Evolutionary conservation across 2,888 invertebrate species (phyloP).

Genomic region (Mycalesis mineus): DNA sequence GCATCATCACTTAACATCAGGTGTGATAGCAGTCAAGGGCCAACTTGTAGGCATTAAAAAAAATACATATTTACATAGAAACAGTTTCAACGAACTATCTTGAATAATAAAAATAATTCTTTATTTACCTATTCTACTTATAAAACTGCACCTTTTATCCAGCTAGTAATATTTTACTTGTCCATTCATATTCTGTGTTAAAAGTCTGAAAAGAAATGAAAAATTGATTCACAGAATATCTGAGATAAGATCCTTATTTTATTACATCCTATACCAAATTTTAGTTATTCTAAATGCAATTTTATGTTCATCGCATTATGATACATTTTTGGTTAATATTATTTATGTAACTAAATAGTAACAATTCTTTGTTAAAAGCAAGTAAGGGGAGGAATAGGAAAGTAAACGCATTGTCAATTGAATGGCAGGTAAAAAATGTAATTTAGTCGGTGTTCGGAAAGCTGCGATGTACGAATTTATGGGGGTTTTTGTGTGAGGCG

Average conservation of each 20-base stretch:
- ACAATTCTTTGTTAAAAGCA: constrained; percentile 20
- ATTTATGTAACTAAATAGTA: constrained; percentile 1
- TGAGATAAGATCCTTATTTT: constrained; percentile 1
- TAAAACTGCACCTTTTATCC: not conserved
- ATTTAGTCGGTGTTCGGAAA: constrained; percentile 7
- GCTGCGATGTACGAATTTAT: constrained; percentile 18
- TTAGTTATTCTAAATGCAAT: not conserved
- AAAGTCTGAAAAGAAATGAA: constrained; percentile 25
- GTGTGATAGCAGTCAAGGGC: no score
- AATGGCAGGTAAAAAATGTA: constrained; percentile 20
- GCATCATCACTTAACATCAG: no score
- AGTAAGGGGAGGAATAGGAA: constrained; percentile 20
- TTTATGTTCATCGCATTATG: not conserved
- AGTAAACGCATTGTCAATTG: constrained; percentile 19
- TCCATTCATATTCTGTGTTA: constrained; percentile 13
- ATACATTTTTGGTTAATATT: not conserved
- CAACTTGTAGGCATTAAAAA: no score
- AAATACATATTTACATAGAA: not conserved
- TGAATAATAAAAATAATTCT: no score
- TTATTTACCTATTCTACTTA: not conserved
- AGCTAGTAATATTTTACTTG: constrained; percentile 16
- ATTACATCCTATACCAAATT: not conserved
- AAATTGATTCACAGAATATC: constrained; percentile 24
- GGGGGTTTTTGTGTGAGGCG: constrained; percentile 12
- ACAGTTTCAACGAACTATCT: no score